phyloP scores from a whole-genome alignment of 2,888 invertebrate species.

The Platycheirus rosarum region DNA sequence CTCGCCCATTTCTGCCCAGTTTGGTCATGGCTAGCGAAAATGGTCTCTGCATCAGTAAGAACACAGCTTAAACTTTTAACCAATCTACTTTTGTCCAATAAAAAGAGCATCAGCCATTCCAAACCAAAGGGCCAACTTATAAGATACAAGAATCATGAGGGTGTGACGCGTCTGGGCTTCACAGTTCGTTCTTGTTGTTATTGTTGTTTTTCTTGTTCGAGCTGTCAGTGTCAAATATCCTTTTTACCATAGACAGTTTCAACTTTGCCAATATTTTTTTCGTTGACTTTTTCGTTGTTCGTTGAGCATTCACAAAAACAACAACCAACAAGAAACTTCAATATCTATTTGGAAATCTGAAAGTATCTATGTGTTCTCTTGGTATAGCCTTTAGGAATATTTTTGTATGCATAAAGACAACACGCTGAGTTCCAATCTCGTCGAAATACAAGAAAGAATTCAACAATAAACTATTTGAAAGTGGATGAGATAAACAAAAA shows the following conservation, averaged over 20 bases:
- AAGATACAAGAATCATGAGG: constrained; percentile 6
- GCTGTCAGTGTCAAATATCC: constrained; percentile 69
- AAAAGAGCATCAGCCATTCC: constrained; percentile 13
- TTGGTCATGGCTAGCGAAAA: constrained; percentile 33
- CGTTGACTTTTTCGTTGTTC: not conserved
- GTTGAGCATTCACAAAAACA: constrained; percentile 15
- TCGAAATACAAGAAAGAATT: constrained; percentile 5
- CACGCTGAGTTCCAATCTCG: constrained; percentile 42
- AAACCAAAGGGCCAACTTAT: not conserved
- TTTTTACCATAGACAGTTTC: constrained; percentile 66
- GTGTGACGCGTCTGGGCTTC: constrained; percentile 2
- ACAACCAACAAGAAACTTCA: constrained; percentile 42
- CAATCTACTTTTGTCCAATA: constrained; percentile 67
- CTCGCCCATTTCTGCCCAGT: constrained; percentile 23
- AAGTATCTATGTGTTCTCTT: not conserved
- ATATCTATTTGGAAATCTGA: constrained; percentile 22
- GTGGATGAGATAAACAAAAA: constrained; percentile 44
- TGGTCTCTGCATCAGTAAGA: constrained; percentile 29
- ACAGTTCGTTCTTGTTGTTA: constrained; percentile 37
- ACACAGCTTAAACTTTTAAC: constrained; percentile 65
- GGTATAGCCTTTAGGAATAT: constrained; percentile 2
- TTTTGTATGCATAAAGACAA: constrained; percentile 62
- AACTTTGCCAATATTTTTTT: constrained; percentile 47
- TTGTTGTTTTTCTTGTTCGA: constrained; percentile 38
- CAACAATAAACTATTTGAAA: constrained; percentile 47